Evolutionary conservation across 2,113 vertebrate species (phyloP).

Genomic region (Dipodomys merriami): DNA sequence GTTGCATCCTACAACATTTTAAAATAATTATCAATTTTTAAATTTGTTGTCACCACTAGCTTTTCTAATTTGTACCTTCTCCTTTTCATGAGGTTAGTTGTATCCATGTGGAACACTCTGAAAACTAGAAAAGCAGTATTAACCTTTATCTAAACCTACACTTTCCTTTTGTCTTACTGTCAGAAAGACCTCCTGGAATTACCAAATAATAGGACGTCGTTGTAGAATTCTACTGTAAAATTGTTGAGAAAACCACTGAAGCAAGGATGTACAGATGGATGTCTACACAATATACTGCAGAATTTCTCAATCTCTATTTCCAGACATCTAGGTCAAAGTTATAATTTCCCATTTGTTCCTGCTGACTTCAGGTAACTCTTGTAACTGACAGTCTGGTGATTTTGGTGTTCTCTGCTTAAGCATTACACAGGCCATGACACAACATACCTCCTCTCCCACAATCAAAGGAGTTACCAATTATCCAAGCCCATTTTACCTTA

Average conservation of each 20-base stretch:
- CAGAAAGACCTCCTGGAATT: background rate
- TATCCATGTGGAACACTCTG: background rate
- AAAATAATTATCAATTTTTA: background rate
- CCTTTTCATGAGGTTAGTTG: background rate
- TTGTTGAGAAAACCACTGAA: slow-evolving; percentile 16
- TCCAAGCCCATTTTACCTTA: background rate
- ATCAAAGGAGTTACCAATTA: background rate
- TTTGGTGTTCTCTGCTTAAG: background rate
- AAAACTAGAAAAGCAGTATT: slow-evolving; percentile 49
- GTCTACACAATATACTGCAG: background rate
- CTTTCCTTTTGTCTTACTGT: slow-evolving; percentile 45
- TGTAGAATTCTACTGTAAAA: slow-evolving; percentile 34
- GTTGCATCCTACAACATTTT: background rate
- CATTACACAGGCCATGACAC: background rate
- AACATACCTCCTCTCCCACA: background rate
- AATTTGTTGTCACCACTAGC: background rate
- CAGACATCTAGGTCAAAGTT: background rate
- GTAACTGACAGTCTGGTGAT: background rate
- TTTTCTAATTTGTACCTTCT: slow-evolving; percentile 15
- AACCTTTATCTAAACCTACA: slow-evolving; percentile 26
- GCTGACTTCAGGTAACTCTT: background rate
- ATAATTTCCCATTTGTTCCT: background rate
- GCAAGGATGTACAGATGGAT: background rate
- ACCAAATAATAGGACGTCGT: background rate
- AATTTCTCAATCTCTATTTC: slow-evolving; percentile 11